Base-by-base conservation (phyloP, 2,113 vertebrate species). In the Phaethornis superciliosus region DNA sequence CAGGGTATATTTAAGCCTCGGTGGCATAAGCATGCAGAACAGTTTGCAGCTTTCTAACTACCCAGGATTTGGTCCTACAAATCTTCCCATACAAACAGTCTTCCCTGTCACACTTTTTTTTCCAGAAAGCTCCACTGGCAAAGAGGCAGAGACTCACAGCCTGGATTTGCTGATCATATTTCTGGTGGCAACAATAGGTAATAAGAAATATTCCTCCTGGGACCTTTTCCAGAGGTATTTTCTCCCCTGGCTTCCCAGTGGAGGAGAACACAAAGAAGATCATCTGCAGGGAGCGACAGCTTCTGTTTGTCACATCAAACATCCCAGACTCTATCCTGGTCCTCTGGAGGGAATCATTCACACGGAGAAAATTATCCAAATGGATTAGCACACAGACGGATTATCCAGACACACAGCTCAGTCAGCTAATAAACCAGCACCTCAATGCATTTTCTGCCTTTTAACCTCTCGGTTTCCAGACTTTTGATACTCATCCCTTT, bases 341-440 rank as follows among this genome's bases (percentile, higher is more conserved):
- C 62, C 90, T 94, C 93, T 86, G 82, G 93, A 93, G 85, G 69
- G 80, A 90, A 91, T 94, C 88, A 42, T 52, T 90, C 89, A 62
- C 72, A 33, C 1, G 4, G 60, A 91, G 88, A 28, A 88, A 87
- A 96, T 96, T 91, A 95, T 56, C 63, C 79, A 47, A 35, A 78
- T 84, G 94, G 91, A 97, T 95, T 95, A 95, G 28, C 49, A 13
- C 12, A 72, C 69, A 79, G 64, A 12, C 0, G 4, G 79, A 90
- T 95, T 90, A 97, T 88, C 60, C 76, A 52, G 78, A 81, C n/a
- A 18, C 52, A 20, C 12, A 15, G 90, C 74, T 93, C 80, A 91
- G 72, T 44, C 75, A 90, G 5, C 85, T 85, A 56, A 83, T 52
- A 89, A 90, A 75, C 54, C 65, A 60, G 35, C 72, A 94, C 87